These are phyloP conservation scores for Atherinosoma microstoma DNA, from an alignment of 2,797 vertebrate genomes.

Conservation along the genomic window DNA sequence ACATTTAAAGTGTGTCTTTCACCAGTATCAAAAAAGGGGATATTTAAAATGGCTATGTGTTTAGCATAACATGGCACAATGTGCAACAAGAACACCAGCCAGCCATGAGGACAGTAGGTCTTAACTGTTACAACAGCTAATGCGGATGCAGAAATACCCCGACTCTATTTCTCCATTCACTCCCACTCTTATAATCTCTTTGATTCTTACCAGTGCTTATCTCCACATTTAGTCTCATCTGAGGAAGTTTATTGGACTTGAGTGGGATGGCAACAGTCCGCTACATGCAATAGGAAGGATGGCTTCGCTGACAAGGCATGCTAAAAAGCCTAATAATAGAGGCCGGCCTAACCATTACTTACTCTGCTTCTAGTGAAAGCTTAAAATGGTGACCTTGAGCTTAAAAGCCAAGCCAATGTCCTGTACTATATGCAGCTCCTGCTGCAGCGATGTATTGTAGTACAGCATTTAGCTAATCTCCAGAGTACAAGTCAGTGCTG, in stretches of 20 bases:
- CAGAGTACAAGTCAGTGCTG: slow-evolving; percentile 33
- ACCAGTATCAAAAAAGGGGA: neutral
- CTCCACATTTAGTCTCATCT: slow-evolving; percentile 62
- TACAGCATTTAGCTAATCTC: slow-evolving; percentile 49
- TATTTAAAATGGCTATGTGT: neutral
- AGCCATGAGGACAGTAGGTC: neutral
- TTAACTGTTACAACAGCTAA: slow-evolving; percentile 31
- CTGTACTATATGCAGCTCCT: slow-evolving; percentile 53
- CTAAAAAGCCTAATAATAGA: slow-evolving; percentile 65
- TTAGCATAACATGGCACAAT: neutral
- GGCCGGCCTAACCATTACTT: slow-evolving; percentile 44
- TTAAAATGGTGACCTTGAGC: slow-evolving; percentile 70
- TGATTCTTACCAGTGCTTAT: slow-evolving; percentile 72
- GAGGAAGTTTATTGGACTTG: slow-evolving; percentile 41
- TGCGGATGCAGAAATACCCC: slow-evolving; percentile 28
- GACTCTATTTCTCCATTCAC: slow-evolving; percentile 46
- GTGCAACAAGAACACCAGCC: slow-evolving; percentile 1
- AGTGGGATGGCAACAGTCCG: slow-evolving; percentile 32
- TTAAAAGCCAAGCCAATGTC: slow-evolving; percentile 69
- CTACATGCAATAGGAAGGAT: slow-evolving; percentile 28
- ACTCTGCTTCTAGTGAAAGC: slow-evolving; percentile 53
- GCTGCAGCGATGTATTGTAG: slow-evolving; percentile 33
- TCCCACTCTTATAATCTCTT: slow-evolving; percentile 56
- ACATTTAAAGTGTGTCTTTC: neutral
- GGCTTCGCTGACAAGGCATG: slow-evolving; percentile 29